These are phyloP conservation scores for Vanessa atalanta DNA, from an alignment of 1,140 invertebrate genomes.

Conservation along the genomic window DNA sequence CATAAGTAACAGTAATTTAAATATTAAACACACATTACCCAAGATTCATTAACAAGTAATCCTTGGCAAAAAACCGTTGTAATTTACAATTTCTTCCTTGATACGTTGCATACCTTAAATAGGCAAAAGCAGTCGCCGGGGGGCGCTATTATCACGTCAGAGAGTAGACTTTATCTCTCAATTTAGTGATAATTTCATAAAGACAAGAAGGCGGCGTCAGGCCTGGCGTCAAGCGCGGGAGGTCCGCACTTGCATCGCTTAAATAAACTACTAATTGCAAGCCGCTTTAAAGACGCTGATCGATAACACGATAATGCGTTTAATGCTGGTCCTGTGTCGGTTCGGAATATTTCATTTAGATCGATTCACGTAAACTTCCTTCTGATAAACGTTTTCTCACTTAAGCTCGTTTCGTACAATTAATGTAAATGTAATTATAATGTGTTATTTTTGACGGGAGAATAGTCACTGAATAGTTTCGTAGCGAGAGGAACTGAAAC, in stretches of 20 bases:
- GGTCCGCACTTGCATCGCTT: slow-evolving; percentile 63
- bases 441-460: no score
- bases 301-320: slow-evolving; percentile 74
- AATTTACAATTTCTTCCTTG: slow-evolving; percentile 35
- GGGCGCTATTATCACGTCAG: slow-evolving; percentile 65
- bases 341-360: slow-evolving; percentile 61
- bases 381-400: slow-evolving; percentile 38
- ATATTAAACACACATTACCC: slow-evolving; percentile 15
- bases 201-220: slow-evolving; percentile 58
- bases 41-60: slow-evolving; percentile 20
- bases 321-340: slow-evolving; percentile 60
- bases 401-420: not conserved
- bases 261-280: slow-evolving; percentile 71
- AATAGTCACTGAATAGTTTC: no score
- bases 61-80: slow-evolving; percentile 11
- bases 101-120: slow-evolving; percentile 44
- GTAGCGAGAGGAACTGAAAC: no score
- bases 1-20: slow-evolving; percentile 12
- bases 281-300: slow-evolving; percentile 70
- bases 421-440: no score
- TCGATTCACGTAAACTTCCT: slow-evolving; percentile 50
- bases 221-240: slow-evolving; percentile 52
- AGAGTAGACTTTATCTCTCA: slow-evolving; percentile 67
- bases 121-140: slow-evolving; percentile 44
- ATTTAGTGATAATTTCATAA: slow-evolving; percentile 75